Conservation (phyloP, 64 coral and sea anemone species). For the Catalaphyllia jardinei region DNA sequence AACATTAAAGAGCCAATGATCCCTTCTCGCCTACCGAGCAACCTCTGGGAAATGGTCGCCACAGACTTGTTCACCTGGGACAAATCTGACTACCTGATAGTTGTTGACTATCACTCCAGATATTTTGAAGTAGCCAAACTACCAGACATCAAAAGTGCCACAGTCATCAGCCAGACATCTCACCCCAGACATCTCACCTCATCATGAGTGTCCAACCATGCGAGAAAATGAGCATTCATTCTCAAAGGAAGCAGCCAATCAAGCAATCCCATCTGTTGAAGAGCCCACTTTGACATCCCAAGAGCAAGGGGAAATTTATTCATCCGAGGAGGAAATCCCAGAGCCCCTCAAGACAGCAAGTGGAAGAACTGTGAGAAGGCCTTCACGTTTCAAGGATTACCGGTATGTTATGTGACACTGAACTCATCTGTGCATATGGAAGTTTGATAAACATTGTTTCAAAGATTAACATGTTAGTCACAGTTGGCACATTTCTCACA, state of each 20-base stretch:
- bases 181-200: not conserved
- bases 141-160: slow-evolving; percentile 9
- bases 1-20: slow-evolving; percentile 55
- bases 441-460: no score
- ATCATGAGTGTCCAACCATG: not conserved
- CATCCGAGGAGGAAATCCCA: no score
- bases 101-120: slow-evolving; percentile 38
- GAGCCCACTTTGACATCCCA: not conserved
- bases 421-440: no score
- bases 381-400: no score
- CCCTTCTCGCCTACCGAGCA: not conserved
- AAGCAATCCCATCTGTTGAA: slow-evolving; percentile 15
- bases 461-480: no score
- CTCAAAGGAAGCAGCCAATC: not conserved
- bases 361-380: no score
- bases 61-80: no score
- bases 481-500: no score
- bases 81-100: not conserved
- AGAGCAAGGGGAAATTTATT: no score
- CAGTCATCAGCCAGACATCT: slow-evolving; percentile 13
- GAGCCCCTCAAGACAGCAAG: no score
- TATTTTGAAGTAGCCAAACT: slow-evolving; percentile 28
- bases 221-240: not conserved
- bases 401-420: no score
- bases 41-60: slow-evolving; percentile 52